Percentiles rank a stretch among this genome's conserved stretches.
Conservation (phyloP, 2,888 invertebrate genomes). For the Dichetophora obliterata region DNA sequence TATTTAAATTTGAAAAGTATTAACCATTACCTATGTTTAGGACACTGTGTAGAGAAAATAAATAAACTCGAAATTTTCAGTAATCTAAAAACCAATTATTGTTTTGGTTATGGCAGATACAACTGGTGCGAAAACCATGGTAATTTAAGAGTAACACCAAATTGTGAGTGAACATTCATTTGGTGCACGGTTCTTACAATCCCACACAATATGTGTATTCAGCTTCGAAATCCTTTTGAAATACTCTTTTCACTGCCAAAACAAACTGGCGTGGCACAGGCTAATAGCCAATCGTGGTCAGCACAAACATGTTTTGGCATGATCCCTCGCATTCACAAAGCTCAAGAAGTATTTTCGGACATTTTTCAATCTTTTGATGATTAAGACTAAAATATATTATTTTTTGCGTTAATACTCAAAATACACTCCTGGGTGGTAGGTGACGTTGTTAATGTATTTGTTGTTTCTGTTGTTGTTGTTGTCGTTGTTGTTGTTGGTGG, state of each 20-base stretch:
- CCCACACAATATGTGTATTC: neutral
- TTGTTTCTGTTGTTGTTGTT: no score
- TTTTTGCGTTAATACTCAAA: constrained; percentile 66
- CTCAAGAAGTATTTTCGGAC: constrained; percentile 64
- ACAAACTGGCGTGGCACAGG: neutral
- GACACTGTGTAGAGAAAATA: no score
- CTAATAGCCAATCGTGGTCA: neutral
- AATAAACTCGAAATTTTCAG: no score
- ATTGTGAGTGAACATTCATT: neutral
- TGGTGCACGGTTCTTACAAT: neutral
- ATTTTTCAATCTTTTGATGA: constrained; percentile 70
- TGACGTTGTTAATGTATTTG: neutral
- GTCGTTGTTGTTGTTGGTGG: constrained; percentile 22
- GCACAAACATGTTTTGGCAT: constrained; percentile 13
- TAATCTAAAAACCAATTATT: no score
- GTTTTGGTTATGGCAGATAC: no score
- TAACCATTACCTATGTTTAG: no score
- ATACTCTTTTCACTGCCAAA: neutral
- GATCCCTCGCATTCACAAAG: constrained; percentile 31
- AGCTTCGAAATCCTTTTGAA: neutral
- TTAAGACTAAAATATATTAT: constrained; percentile 61
- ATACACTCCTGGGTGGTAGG: constrained; percentile 59
- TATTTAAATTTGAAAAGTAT: no score
- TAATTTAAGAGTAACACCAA: no score
- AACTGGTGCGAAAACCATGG: no score